Conservation (phyloP, 2,113 vertebrate genomes). For the Poeciliopsis retropinna region DNA sequence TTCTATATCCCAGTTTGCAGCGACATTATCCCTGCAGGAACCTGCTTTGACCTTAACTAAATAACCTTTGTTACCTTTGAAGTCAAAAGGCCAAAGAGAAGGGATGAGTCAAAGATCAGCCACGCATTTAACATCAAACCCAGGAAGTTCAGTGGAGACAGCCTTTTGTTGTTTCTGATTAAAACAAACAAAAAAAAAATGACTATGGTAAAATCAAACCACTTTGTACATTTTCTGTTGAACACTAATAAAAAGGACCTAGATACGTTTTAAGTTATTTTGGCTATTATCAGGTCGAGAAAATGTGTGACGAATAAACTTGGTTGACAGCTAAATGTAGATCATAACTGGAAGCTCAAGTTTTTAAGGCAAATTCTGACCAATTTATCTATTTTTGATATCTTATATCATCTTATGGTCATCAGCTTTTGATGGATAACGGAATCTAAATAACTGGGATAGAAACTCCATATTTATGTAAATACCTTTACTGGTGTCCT, state of each 20-base stretch:
- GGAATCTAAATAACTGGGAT: too few relatives aligned
- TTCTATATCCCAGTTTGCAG: slow-evolving; percentile 46
- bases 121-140: neutral
- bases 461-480: too few relatives aligned
- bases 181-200: too few relatives aligned
- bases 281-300: neutral
- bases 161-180: too few relatives aligned
- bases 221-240: neutral
- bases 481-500: too few relatives aligned
- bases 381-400: neutral
- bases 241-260: neutral
- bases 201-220: too few relatives aligned
- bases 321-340: too few relatives aligned
- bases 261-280: neutral
- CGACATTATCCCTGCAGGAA: slow-evolving; percentile 59
- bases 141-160: too few relatives aligned
- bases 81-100: slow-evolving; percentile 49
- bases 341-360: too few relatives aligned
- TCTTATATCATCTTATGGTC: neutral
- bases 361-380: too few relatives aligned
- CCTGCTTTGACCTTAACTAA: slow-evolving; percentile 39
- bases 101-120: slow-evolving; percentile 53
- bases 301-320: too few relatives aligned
- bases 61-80: slow-evolving; percentile 38
- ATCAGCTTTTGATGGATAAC: neutral